Conservation (phyloP, 2,888 invertebrate genomes). For the Dastarcus helophoroides region DNA sequence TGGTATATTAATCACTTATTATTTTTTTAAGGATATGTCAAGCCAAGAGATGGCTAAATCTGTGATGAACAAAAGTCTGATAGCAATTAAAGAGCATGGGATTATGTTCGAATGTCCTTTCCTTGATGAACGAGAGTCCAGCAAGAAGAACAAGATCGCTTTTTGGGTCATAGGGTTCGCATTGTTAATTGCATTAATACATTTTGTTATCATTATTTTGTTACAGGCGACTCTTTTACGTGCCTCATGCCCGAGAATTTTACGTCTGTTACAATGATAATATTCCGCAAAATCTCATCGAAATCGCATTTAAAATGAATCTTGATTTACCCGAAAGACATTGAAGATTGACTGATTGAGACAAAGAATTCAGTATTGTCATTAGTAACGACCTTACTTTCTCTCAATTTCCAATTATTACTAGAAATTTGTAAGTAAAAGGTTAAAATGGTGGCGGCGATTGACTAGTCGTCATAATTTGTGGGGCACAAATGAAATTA, state of each 20-base stretch:
- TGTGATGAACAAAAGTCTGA: constrained; percentile 58
- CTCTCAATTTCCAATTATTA: no score
- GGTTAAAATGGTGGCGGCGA: no score
- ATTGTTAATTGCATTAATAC: no score
- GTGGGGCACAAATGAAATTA: no score
- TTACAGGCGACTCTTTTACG: constrained; percentile 53
- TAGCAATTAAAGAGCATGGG: constrained; percentile 76
- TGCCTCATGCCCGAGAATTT: constrained; percentile 66
- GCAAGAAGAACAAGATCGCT: constrained; percentile 40
- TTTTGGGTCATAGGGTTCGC: constrained; percentile 76
- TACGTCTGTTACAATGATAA: constrained; percentile 82
- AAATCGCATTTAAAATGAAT: constrained; percentile 68
- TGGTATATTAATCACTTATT: no score
- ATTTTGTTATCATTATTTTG: no score
- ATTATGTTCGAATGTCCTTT: constrained; percentile 56
- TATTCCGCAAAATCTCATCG: constrained; percentile 77
- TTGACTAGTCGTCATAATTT: no score
- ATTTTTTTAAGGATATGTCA: constrained; percentile 36
- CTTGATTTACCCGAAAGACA: constrained; percentile 9
- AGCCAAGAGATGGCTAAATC: constrained; percentile 37
- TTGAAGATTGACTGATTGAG: no score
- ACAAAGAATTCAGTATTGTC: no score
- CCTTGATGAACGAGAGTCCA: constrained; percentile 32
- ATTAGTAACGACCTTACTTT: no score
- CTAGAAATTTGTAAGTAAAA: no score